Conservation (phyloP, 2,888 invertebrate species). For the Capitulum mitella region DNA sequence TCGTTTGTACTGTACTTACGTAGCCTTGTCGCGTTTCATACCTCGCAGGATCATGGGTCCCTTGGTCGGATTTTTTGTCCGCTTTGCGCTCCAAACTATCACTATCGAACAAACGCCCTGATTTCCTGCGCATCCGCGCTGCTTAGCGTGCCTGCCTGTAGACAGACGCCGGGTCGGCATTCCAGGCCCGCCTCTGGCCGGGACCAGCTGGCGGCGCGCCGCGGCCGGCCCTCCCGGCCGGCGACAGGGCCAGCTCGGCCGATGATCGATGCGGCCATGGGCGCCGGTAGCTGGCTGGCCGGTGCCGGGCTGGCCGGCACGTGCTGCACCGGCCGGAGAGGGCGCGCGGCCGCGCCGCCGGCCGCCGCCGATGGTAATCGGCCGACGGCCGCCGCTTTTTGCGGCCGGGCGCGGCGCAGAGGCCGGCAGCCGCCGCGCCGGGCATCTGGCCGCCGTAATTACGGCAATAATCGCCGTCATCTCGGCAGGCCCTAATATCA, state of each 20-base stretch:
- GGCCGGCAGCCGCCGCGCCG: background rate
- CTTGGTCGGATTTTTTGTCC: no score
- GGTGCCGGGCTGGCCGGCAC: background rate
- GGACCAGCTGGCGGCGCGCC: no score
- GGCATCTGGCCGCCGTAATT: background rate
- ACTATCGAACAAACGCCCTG: no score
- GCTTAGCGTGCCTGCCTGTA: no score
- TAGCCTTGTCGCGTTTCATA: no score
- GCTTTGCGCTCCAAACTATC: no score
- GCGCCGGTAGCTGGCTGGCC: background rate
- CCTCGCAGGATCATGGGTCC: no score
- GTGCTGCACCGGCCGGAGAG: background rate
- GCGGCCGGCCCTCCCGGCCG: background rate
- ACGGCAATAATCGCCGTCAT: constrained; percentile 16
- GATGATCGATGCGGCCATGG: background rate
- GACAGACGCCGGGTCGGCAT: no score
- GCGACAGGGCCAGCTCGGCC: background rate
- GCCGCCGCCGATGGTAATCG: background rate
- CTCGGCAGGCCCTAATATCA: background rate
- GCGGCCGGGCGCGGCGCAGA: background rate
- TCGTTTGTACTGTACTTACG: no score
- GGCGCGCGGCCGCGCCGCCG: background rate
- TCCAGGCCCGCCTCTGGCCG: no score
- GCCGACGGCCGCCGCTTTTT: constrained; percentile 3
- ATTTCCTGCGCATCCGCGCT: no score